Evolutionary conservation across 2,888 invertebrate species (phyloP), one percentile per base, ranked within the genome.

Genomic region (Pandemis corylana): DNA sequence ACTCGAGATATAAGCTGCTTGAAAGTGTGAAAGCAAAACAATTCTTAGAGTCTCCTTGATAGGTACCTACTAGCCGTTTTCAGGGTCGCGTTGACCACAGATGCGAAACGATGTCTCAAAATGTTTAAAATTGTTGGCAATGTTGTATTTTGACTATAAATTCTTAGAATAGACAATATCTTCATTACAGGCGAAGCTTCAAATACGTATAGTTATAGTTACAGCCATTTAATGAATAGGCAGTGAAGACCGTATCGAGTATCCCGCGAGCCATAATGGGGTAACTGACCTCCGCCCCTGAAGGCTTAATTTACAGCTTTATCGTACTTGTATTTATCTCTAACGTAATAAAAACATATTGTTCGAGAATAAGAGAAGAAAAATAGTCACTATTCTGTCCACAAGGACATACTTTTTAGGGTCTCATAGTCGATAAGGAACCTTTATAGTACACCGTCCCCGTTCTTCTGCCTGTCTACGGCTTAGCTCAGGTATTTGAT

Each of bases 181-280:
- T 59, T 62, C 62, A 71, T 56, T 15, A 71, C 15, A 51, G 15
- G 7, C 20, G 4, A 36, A 36, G 28, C 53, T 42, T 13, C 20
- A 49, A 46, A n/a, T 59, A 10, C 41, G 44, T 59, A 42, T 71
- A 56, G 15, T 20, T 51, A 51, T 56, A 59, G 15, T 13, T 46
- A 64, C 7, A 56, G 7, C 71, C 15, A 42, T 15, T 46, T 73
- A 68, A 69, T 69, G 59, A 73, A 56, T 64, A 69, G 51, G 69
- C 42, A 65, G 59, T 59, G 69, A 42, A 41, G 42, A 65, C 64
- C 65, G 69, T 74, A 74, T 74, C 73, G 49, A 61, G 59, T 74
- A 28, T 64, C 73, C 46, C 65, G 49, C 51, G 7, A 9, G 36
- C 56, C 42, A 5, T 74, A 74, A 69, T 53, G 42, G 65, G 51